phyloP scores from a whole-genome alignment of 2,113 vertebrate genomes.

The Holacanthus passer region DNA sequence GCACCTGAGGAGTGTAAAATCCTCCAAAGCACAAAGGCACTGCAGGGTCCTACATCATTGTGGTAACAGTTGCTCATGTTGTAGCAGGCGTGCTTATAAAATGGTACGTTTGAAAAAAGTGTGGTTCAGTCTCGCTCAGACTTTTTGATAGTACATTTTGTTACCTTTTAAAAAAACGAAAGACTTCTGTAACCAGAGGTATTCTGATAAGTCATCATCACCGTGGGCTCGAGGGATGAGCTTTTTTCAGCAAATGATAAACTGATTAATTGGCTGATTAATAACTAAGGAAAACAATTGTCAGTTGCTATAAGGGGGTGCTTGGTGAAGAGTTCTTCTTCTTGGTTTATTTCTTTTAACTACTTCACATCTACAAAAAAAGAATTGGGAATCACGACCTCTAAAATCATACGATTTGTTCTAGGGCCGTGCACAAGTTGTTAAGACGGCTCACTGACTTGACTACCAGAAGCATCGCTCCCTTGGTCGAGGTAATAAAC shows the following conservation, averaged over 20 bases:
- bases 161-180: not conserved
- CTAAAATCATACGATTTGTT: not conserved
- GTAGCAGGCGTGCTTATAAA: not conserved
- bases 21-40: too few species aligned
- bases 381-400: not conserved
- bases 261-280: not conserved
- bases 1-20: conserved; percentile 18
- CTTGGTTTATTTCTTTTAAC: not conserved
- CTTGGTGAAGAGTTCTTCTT: not conserved
- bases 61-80: not conserved
- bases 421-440: not conserved
- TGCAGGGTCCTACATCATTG: too few species aligned
- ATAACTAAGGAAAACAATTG: not conserved
- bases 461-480: not conserved
- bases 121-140: not conserved
- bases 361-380: conserved; percentile 11
- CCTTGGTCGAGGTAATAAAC: conserved; percentile 5
- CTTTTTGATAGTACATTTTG: not conserved
- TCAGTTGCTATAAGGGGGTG: not conserved
- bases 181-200: not conserved
- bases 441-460: not conserved
- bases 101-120: not conserved
- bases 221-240: not conserved
- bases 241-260: not conserved
- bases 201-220: not conserved